Conservation (phyloP, 2,113 vertebrate species). For the Ia io region DNA sequence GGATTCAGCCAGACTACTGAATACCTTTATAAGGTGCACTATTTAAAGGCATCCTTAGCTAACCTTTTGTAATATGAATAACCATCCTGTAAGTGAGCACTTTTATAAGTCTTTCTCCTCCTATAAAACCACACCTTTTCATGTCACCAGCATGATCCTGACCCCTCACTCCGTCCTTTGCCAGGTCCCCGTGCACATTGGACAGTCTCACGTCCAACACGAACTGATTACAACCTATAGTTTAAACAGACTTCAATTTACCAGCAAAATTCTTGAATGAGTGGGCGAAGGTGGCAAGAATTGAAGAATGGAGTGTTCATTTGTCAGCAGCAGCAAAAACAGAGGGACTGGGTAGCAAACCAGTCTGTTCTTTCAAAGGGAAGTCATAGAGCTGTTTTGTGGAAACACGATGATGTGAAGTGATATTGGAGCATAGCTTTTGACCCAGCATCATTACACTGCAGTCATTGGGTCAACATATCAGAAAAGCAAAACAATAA, state of each 20-base stretch:
- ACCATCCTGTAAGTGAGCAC: not conserved
- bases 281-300: not conserved
- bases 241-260: not conserved
- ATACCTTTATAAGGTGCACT: not conserved
- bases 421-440: not conserved
- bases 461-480: not conserved
- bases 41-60: not conserved
- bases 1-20: not conserved
- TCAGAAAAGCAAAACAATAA: not conserved
- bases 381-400: not conserved
- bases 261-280: not conserved
- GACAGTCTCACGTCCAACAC: not conserved
- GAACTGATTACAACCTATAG: too few relatives aligned
- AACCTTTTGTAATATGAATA: not conserved
- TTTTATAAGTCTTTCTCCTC: not conserved
- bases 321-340: not conserved
- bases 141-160: not conserved
- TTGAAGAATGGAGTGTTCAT: not conserved
- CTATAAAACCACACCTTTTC: not conserved
- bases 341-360: too few relatives aligned
- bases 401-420: not conserved
- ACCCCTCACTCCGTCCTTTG: not conserved
- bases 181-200: fast-evolving
- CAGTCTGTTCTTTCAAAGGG: fast-evolving
- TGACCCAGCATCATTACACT: not conserved